Evolutionary conservation across 2,888 invertebrate genomes (phyloP).

Genomic region (Itoplectis maculator): DNA sequence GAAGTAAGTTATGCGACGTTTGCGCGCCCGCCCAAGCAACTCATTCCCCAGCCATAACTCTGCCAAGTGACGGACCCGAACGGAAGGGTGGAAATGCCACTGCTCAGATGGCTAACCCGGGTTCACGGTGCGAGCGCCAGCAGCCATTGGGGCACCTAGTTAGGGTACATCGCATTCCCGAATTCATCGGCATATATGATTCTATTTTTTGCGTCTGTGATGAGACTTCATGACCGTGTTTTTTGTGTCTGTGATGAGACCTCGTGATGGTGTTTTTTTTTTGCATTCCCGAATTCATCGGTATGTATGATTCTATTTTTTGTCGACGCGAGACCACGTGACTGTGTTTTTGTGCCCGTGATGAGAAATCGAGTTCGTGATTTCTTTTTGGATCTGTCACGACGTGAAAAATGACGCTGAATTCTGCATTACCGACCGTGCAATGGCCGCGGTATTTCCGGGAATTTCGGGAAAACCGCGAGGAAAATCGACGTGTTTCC

Average conservation of each 20-base stretch:
- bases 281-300: constrained; percentile 40
- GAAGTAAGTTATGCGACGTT: constrained; percentile 84
- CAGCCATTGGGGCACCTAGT: background rate
- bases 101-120: constrained; percentile 52
- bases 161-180: constrained; percentile 24
- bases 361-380: too few relatives aligned
- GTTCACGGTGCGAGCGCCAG: too few relatives aligned
- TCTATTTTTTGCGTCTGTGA: background rate
- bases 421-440: too few relatives aligned
- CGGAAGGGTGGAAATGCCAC: constrained; percentile 79
- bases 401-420: too few relatives aligned
- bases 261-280: too few relatives aligned
- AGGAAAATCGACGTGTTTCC: constrained; percentile 36
- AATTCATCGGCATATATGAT: constrained; percentile 31
- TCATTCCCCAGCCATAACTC: constrained; percentile 83
- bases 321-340: too few relatives aligned
- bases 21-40: constrained; percentile 84
- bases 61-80: constrained; percentile 82
- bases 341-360: too few relatives aligned
- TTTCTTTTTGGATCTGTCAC: too few relatives aligned
- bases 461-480: constrained; percentile 10
- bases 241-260: too few relatives aligned
- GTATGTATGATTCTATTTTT: constrained; percentile 3
- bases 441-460: background rate
- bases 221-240: too few relatives aligned